Base-by-base conservation (phyloP, 2,888 invertebrate species). In the Apeira syringaria region DNA sequence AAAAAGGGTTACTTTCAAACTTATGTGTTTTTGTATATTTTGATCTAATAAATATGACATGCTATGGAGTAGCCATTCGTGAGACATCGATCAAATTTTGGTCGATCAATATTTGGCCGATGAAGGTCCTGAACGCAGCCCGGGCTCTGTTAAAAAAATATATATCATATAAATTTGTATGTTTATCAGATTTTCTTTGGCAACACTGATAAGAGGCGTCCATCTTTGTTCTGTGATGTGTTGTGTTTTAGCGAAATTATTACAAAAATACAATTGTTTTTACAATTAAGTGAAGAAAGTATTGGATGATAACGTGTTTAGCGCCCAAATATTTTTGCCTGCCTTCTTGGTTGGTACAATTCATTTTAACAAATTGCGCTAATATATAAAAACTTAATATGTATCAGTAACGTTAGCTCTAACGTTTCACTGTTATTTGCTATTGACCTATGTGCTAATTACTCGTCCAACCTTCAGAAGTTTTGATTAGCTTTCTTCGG, bases 171-270 rank as follows among this genome's bases (percentile, higher is more conserved):
- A n/a, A n/a, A n/a, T n/a, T n/a, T n/a, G n/a, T n/a, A n/a, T n/a
- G n/a, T n/a, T n/a, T n/a, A n/a, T n/a, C n/a, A n/a, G n/a, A n/a
- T n/a, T n/a, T n/a, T n/a, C n/a, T n/a, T n/a, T 61, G 72, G 75
- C 84, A 86, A 85, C 81, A 81, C 74, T 61, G 74, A 69, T 74
- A 82, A 82, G 83, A 83, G 77, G 88, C 89, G 88, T 89, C 89
- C 89, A 89, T 89, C 88, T 88, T 88, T 85, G 77, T 74, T 81
- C 76, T 77, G 82, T 84, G 82, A 80, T 87, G 85, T 87, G 80
- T 85, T 87, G 82, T 87, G 81, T 84, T 85, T 71, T 72, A 71
- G 59, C 65, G 70, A 78, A 80, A 80, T 75, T 77, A 62, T 66
- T 68, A 66, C 59, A 74, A 58, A 62, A 61, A 56, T 63, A 56